Conservation (phyloP, 2,797 vertebrate genomes). For the Ispidina picta region DNA sequence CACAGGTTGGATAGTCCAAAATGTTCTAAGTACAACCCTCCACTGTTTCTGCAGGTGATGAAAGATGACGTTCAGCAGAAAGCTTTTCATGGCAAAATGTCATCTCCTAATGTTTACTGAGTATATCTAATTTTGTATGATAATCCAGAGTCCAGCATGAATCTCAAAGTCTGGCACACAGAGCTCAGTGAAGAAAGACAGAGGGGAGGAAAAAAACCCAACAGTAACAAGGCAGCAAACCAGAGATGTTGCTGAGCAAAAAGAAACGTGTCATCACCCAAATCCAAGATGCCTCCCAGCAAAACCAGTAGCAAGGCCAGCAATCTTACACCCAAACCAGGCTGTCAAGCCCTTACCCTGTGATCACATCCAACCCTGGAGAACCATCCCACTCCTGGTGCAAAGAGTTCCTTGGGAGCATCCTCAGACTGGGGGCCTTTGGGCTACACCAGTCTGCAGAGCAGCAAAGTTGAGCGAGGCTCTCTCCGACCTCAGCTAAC, state of each 20-base stretch:
- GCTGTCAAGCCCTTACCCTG: background rate
- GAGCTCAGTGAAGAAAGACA: background rate
- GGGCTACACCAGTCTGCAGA: background rate
- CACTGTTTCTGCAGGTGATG: background rate
- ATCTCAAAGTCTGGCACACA: background rate
- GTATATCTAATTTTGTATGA: background rate
- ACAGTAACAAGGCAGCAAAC: background rate
- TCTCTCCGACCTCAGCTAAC: slow-evolving; percentile 57
- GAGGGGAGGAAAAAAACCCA: background rate
- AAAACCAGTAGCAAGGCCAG: background rate
- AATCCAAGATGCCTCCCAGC: background rate
- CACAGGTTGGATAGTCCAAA: background rate
- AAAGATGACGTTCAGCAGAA: background rate
- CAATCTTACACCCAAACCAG: background rate
- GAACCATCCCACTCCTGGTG: background rate
- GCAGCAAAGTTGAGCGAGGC: background rate
- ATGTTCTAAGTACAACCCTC: background rate
- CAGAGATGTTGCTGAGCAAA: background rate
- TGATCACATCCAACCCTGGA: background rate
- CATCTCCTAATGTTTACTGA: background rate
- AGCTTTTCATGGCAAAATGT: background rate
- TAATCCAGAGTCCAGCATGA: background rate
- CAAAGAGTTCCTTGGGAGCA: background rate
- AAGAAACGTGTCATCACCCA: background rate
- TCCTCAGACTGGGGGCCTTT: background rate